Percentiles rank a stretch among this genome's conserved stretches.
Conservation (phyloP, 1,140 invertebrate genomes). For the Dinoponera quadriceps region DNA sequence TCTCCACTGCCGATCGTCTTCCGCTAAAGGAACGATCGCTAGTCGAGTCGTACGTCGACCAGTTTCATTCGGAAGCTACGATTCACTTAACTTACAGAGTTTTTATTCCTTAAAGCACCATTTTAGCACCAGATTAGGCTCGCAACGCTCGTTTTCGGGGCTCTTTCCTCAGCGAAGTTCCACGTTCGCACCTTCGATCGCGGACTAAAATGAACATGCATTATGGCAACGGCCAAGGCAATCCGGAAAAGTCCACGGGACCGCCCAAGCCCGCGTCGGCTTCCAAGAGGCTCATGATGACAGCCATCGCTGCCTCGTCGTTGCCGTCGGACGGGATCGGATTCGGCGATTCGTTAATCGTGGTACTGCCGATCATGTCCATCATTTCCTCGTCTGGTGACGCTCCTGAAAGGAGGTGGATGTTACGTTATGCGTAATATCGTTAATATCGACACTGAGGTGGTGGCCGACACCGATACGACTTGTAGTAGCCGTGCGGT, state of each 20-base stretch:
- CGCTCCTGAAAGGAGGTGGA: conserved; percentile 78
- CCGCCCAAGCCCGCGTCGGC: conserved; percentile 90
- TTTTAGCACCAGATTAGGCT: conserved; percentile 64
- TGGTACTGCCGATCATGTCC: conserved; percentile 87
- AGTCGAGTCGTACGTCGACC: not conserved
- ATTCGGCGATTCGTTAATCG: conserved; percentile 85
- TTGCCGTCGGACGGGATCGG: conserved; percentile 89
- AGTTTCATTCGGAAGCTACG: conserved; percentile 19
- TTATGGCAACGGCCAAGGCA: conserved; percentile 94
- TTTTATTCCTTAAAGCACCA: conserved; percentile 61
- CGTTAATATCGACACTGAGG: conserved; percentile 9
- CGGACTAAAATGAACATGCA: conserved; percentile 31
- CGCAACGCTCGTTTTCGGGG: not conserved
- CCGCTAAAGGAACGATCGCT: not conserved
- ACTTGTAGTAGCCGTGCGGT: not conserved
- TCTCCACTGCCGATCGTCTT: not conserved
- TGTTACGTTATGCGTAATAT: conserved; percentile 67
- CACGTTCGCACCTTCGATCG: conserved; percentile 24
- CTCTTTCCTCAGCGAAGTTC: not conserved
- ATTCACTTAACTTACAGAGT: not conserved
- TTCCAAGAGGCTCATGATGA: conserved; percentile 96
- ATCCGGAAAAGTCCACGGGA: conserved; percentile 94
- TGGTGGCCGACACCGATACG: conserved; percentile 21
- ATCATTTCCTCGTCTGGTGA: conserved; percentile 87
- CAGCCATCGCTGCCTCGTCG: conserved; percentile 96